Evolutionary conservation across 2,797 vertebrate species (phyloP).

Genomic region (Pristis pectinata): DNA sequence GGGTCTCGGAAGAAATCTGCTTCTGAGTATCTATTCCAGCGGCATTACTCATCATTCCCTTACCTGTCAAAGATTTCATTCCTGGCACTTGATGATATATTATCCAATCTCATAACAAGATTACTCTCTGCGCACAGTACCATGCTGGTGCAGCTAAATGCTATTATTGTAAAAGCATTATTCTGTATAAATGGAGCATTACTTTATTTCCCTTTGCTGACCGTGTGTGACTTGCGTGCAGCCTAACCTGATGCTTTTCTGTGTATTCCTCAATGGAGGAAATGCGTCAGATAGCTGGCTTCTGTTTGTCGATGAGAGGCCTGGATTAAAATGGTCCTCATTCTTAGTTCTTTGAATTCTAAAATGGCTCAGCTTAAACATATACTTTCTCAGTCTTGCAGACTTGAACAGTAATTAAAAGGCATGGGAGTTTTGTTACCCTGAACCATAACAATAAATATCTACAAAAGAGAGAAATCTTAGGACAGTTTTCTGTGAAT

Average conservation of each 20-base stretch:
- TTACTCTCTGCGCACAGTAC: background rate
- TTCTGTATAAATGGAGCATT: background rate
- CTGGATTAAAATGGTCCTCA: too few relatives aligned
- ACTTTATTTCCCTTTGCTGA: background rate
- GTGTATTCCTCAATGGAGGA: background rate
- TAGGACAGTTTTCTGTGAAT: too few relatives aligned
- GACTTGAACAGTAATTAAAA: too few relatives aligned
- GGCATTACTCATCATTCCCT: background rate
- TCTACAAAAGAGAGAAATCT: too few relatives aligned
- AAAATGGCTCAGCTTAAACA: background rate
- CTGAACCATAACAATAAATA: too few relatives aligned
- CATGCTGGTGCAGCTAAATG: background rate
- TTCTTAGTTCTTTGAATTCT: background rate
- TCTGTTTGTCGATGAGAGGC: too few relatives aligned
- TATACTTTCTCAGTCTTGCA: too few relatives aligned
- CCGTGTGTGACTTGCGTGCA: conserved; percentile 4
- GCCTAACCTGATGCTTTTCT: background rate
- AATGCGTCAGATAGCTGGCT: background rate
- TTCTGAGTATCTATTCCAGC: background rate
- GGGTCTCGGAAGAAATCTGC: background rate
- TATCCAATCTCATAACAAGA: background rate
- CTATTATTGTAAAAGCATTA: background rate
- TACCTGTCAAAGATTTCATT: background rate
- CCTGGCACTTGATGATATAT: background rate
- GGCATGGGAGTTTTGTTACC: too few relatives aligned